Evolutionary conservation across 2,888 invertebrate species (phyloP).

Genomic region (Polia nebulosa): DNA sequence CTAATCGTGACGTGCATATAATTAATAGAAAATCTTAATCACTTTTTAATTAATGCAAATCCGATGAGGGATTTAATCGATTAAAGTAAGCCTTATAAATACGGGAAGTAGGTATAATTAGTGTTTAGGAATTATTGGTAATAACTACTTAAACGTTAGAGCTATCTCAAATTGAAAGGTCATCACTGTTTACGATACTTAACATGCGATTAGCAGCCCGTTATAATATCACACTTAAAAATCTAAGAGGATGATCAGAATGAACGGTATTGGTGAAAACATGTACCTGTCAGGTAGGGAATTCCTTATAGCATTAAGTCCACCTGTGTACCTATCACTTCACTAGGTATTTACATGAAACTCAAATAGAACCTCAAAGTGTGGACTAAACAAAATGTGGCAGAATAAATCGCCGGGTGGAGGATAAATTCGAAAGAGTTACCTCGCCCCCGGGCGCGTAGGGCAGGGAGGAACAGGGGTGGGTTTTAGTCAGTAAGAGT

Average conservation of each 20-base stretch:
- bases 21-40: conserved; percentile 36
- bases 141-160: conserved; percentile 16
- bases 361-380: too few relatives aligned
- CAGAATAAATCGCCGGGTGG: too few relatives aligned
- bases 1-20: conserved; percentile 5
- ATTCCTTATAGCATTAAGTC: neutral
- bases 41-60: conserved; percentile 35
- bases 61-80: neutral
- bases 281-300: neutral
- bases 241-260: too few relatives aligned
- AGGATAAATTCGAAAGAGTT: too few relatives aligned
- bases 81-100: conserved; percentile 17
- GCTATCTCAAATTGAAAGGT: conserved; percentile 15
- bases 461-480: too few relatives aligned
- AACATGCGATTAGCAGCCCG: neutral
- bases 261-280: neutral
- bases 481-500: too few relatives aligned
- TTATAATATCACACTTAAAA: neutral
- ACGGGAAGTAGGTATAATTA: conserved; percentile 23
- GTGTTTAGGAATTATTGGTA: conserved; percentile 1
- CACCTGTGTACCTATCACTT: too few relatives aligned
- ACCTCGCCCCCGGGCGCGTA: too few relatives aligned
- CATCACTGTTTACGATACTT: conserved; percentile 17
- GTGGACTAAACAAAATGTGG: too few relatives aligned
- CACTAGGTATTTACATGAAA: too few relatives aligned